Evolutionary conservation across 2,888 invertebrate species (phyloP).

Genomic region (Dastarcus helophoroides): DNA sequence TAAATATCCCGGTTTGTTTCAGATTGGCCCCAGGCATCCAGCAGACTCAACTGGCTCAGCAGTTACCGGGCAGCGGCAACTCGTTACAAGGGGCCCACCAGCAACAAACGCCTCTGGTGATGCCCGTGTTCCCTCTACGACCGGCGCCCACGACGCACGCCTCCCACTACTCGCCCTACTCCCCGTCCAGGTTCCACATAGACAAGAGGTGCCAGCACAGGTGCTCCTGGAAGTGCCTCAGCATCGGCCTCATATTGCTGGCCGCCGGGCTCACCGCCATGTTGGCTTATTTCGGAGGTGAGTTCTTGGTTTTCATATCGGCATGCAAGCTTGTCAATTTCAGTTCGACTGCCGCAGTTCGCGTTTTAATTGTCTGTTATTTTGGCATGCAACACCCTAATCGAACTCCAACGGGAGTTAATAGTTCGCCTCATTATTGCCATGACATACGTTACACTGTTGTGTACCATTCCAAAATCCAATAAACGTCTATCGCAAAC

Average conservation of each 20-base stretch:
- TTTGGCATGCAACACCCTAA: too few species aligned
- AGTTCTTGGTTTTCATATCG: constrained; percentile 29
- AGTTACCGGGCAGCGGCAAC: constrained; percentile 46
- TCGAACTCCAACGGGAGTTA: too few species aligned
- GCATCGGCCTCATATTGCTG: constrained; percentile 84
- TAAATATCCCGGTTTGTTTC: constrained; percentile 31
- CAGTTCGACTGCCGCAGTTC: too few species aligned
- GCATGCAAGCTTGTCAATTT: too few species aligned
- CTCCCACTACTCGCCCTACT: constrained; percentile 80
- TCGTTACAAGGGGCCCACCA: constrained; percentile 47
- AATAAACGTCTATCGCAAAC: too few species aligned
- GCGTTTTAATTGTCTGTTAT: too few species aligned
- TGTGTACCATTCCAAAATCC: too few species aligned
- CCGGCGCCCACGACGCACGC: constrained; percentile 47
- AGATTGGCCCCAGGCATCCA: constrained; percentile 41
- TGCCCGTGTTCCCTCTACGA: constrained; percentile 57
- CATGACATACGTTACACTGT: too few species aligned
- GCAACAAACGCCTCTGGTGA: constrained; percentile 67
- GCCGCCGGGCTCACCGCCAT: constrained; percentile 84
- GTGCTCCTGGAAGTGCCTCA: constrained; percentile 95
- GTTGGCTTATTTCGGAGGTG: constrained; percentile 92
- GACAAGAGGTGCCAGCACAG: constrained; percentile 87
- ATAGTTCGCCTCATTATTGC: too few species aligned
- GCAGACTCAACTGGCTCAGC: constrained; percentile 45
- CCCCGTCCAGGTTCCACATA: constrained; percentile 87